Evolutionary conservation across 2,797 vertebrate species (phyloP), one percentile per base, ranked within the genome.

Genomic region (Bryconaethiops microstoma): DNA sequence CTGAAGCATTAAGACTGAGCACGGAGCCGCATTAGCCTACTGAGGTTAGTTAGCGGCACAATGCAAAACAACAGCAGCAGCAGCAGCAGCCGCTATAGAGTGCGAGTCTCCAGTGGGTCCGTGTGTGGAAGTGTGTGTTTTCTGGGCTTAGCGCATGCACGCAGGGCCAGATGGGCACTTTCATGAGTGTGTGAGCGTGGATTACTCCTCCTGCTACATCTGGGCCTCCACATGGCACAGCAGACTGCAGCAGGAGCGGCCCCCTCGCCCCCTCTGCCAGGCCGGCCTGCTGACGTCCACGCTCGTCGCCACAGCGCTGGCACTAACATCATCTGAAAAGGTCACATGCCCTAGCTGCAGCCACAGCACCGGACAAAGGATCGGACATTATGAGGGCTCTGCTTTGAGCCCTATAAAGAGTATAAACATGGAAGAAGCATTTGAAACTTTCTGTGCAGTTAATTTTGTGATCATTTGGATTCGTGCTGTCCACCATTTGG

Each of bases 191-290:
- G 88, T 93, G 92, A 96, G 94, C 90, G 83, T 95, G 96, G 96
- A 97, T 97, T 97, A 97, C 96, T 96, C 94, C 92, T 95, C 95
- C 92, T 94, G 93, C 95, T 96, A 95, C 97, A 97, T 96, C 97
- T 97, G 96, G 95, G 96, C 93, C 95, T 97, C 96, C 96, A 97
- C 95, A 96, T 96, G 95, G 94, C 91, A 92, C 90, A 89, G 93
- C 95, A 95, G 95, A 95, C 94, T 92, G 94, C 86, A 87, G 93
- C 89, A 88, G 89, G 92, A 94, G 93, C 93, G 91, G 88, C 65
- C 65, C 90, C 91, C 87, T 83, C 89, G 77, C 86, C 86, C 91
- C 91, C 94, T 92, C 92, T 84, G 76, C 90, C 69, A 77, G 88
- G 89, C 90, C 89, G 77, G 88, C 78, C 64, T 42, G 78, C 85